Base-by-base conservation (phyloP, 2,797 vertebrate species). In the Lepus townsendii region DNA sequence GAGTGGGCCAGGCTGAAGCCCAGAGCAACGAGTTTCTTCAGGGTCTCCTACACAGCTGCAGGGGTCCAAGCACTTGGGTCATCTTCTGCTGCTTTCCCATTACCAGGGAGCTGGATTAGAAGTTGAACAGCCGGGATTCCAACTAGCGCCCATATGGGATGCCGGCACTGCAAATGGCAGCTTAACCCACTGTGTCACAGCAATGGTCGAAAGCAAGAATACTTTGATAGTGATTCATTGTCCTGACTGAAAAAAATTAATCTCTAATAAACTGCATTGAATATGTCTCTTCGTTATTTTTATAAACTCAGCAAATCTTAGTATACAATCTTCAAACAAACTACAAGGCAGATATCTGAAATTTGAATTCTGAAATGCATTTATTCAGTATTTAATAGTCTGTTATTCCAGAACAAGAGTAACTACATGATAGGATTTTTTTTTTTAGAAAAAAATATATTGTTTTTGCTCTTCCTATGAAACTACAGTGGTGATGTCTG, bases 301-400 rank as follows among this genome's bases (percentile, higher is more conserved):
- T 69, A 47, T 42, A 65, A 95, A 60, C 32, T 52, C 22, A 85
- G 5, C 7, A 38, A 57, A 57, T 73, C 3, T 30, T 20, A 47
- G 22, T 9, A 63, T 72, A 42, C 62, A 63, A 10, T 54, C 11
- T 52, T 95, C 17, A 65, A 92, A 60, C 35, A 88, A 94, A 63
- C 17, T 47, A 17, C 14, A 84, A 62, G 63, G 54, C 66, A 1
- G 26, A 38, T 63, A 19, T 83, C 17, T 78, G 2, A 42, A 52
- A 93, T 63, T 3, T 54, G 30, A 95, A 54, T 84, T 79, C 35
- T 91, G 27, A 63, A 77, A 50, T 88, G n/a, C 12, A 68, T 54
- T 60, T 94, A 30, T 88, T 89, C 32, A 91, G 9, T 84, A 20
- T 12, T 60, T 82, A 24, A 38, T 75, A 7, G 50, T 75, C 75